Base-by-base conservation (phyloP, 2,888 invertebrate species). In the Drosophila stalkeri region DNA sequence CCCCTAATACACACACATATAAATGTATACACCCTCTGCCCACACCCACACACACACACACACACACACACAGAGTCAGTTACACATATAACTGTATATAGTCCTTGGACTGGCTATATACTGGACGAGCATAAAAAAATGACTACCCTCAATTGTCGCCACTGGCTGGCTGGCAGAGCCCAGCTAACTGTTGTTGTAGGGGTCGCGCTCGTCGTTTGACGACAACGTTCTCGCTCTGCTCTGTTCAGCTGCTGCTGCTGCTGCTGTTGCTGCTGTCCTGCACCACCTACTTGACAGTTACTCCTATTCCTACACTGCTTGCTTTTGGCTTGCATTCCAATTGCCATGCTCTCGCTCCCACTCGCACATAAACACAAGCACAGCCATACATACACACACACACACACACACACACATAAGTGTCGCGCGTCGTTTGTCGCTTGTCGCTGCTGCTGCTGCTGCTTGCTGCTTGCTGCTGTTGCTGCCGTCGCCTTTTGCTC, bases 141-240 rank as follows among this genome's bases (percentile, higher is more conserved):
- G 72, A 72, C 82, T 79, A 77, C 82, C 82, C 82, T 84, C 71
- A 78, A 81, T 63, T 82, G 82, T 82, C 82, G 81, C 81, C 81
- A 79, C 74, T 80, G 74, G 80, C 77, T 72, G 31, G 62, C 77
- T 72, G 31, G 62, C n/a, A 44, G 33, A 18, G 51, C 44, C 23
- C 14, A 23, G 46, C 51, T 51, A 51, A 51, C 51, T 51, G 72
- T 61, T 51, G 76, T 57, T 62, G 66, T 74, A 65, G 78, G 63
- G 63, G 79, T 78, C 79, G 47, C 62, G 63, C 62, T 59, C 52
- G 37, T 64, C 63, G 61, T 43, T 74, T 44, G 63, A 47, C 46
- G 55, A 62, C 75, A 63, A 33, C 68, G 62, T 46, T 77, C 64
- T 78, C 64, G 63, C 59, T 71, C 75, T 67, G 69, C 77, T 64